A percentile compares a stretch with the other conserved stretches of the same genome.
These are phyloP conservation scores for Agonopterix subpropinquella DNA, from an alignment of 2,888 invertebrate genomes.

Conservation along the genomic window DNA sequence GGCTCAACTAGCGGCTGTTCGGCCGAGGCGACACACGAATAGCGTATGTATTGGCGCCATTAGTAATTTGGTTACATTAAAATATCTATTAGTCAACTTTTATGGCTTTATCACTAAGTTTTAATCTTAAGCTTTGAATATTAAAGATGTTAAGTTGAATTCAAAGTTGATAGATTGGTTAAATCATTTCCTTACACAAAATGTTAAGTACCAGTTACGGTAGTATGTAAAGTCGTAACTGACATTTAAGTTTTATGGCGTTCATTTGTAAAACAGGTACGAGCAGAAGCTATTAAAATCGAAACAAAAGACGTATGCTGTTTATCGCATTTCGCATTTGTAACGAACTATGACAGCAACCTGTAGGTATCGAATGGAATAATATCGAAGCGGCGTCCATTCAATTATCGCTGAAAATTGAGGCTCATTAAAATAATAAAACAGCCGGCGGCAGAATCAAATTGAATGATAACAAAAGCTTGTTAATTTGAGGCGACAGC, in stretches of 20 bases:
- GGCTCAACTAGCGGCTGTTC: constrained; percentile 16
- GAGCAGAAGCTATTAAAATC: neutral
- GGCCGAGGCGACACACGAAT: neutral
- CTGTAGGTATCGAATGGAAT: constrained; percentile 50
- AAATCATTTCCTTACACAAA: no score
- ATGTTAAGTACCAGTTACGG: no score
- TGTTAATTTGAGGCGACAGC: constrained; percentile 59
- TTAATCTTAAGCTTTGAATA: no score
- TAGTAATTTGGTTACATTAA: no score
- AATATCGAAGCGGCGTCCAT: constrained; percentile 64
- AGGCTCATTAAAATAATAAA: constrained; percentile 75
- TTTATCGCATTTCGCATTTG: neutral
- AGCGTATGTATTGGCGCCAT: no score
- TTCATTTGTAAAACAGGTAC: neutral
- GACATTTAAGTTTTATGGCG: neutral
- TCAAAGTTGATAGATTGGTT: no score
- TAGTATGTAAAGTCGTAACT: neutral
- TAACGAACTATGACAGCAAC: neutral
- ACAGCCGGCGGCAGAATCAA: constrained; percentile 66
- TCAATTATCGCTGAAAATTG: constrained; percentile 73
- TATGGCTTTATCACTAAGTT: no score
- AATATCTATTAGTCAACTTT: no score
- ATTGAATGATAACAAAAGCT: constrained; percentile 74
- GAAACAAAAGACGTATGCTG: constrained; percentile 1
- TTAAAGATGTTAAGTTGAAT: no score